A percentile compares a stretch with the other conserved stretches of the same genome.
Conservation (phyloP, 2,888 invertebrate species). For the Clepsis dumicolana region DNA sequence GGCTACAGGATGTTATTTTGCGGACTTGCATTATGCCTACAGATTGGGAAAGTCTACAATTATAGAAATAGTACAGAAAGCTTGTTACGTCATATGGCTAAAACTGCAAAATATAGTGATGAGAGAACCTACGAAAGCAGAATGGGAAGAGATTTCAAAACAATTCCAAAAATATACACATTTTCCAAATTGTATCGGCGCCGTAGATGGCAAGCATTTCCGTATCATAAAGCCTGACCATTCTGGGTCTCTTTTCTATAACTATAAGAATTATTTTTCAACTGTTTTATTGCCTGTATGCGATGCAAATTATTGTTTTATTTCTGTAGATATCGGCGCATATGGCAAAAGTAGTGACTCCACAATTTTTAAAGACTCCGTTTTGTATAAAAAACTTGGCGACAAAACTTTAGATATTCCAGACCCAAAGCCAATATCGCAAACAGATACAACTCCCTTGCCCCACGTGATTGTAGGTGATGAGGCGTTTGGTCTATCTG, state of each 20-base stretch:
- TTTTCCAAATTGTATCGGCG: background rate
- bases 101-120: conserved; percentile 19
- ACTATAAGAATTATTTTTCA: background rate
- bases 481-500: conserved; percentile 31
- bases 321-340: too few relatives aligned
- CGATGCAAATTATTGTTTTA: too few relatives aligned
- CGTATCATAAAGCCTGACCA: conserved; percentile 31
- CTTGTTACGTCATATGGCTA: conserved; percentile 19
- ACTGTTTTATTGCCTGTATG: conserved; percentile 9
- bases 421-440: too few relatives aligned
- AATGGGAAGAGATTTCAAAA: conserved; percentile 18
- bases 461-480: conserved; percentile 38
- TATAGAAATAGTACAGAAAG: conserved; percentile 18
- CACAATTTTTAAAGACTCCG: too few relatives aligned
- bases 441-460: background rate
- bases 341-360: too few relatives aligned
- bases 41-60: conserved; percentile 24
- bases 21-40: conserved; percentile 27
- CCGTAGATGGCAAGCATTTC: conserved; percentile 11
- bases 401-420: too few relatives aligned
- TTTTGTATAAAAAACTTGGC: too few relatives aligned
- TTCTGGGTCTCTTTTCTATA: conserved; percentile 29
- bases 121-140: conserved; percentile 24
- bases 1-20: conserved; percentile 22
- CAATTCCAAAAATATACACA: conserved; percentile 23